phyloP scores from a whole-genome alignment of 2,797 vertebrate species.

The Enteromius paludinosus region DNA sequence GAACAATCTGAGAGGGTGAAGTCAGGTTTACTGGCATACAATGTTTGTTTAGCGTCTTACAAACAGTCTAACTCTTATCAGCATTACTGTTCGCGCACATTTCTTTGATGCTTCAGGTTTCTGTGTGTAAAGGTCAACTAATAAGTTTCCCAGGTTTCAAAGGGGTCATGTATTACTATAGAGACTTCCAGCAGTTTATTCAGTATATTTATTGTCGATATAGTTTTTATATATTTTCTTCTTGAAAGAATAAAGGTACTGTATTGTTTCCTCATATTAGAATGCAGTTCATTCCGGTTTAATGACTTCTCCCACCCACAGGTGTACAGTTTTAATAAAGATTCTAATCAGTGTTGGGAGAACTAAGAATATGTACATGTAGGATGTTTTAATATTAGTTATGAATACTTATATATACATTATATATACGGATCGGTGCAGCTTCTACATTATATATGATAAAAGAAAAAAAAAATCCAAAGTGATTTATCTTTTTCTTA shows the following conservation, averaged over 20 bases:
- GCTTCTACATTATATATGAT: slow-evolving; percentile 10
- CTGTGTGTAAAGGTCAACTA: neutral
- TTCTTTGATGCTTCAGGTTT: slow-evolving; percentile 6
- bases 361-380: slow-evolving; percentile 18
- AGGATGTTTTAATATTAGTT: slow-evolving; percentile 26
- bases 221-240: neutral
- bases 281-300: neutral
- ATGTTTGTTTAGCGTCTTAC: neutral
- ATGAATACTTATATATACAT: slow-evolving; percentile 38
- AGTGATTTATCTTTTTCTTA: slow-evolving; percentile 19
- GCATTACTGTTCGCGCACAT: neutral
- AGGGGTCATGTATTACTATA: neutral
- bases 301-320: neutral
- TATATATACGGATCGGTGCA: too few species aligned
- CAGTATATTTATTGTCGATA: neutral
- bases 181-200: neutral
- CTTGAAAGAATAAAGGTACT: neutral
- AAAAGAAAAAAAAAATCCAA: slow-evolving; percentile 17
- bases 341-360: neutral
- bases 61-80: neutral
- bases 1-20: neutral
- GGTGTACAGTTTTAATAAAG: slow-evolving; percentile 5
- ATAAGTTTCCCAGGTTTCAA: neutral
- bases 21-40: neutral
- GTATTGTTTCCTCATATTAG: neutral